phyloP scores from a whole-genome alignment of 2,888 invertebrate genomes.

The Drosophila nigricruria region DNA sequence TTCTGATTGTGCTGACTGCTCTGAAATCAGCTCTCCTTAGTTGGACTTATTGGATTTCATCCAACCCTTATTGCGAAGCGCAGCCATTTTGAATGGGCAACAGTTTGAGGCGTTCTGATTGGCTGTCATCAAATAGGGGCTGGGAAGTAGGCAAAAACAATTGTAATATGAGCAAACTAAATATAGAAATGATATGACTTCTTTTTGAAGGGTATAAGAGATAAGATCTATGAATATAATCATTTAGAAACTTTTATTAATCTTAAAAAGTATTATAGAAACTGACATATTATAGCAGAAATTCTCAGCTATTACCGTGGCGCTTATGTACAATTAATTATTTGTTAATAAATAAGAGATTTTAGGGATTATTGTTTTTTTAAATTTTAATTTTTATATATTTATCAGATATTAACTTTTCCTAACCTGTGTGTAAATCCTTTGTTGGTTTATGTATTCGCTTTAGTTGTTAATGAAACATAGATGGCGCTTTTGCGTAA shows the following conservation, averaged over 20 bases:
- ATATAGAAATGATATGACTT: neutral
- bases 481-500: neutral
- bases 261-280: no score
- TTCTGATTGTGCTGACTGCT: constrained; percentile 40
- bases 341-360: no score
- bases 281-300: neutral
- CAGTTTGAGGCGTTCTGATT: constrained; percentile 72
- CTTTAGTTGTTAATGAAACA: neutral
- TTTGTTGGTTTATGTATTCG: neutral
- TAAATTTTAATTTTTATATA: neutral
- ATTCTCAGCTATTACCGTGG: no score
- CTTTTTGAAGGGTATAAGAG: neutral
- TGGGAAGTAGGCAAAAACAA: neutral
- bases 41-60: constrained; percentile 70
- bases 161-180: neutral
- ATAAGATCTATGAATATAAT: neutral
- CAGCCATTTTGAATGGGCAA: constrained; percentile 80
- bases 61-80: constrained; percentile 49
- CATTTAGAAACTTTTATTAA: no score
- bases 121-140: constrained; percentile 38
- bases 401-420: no score
- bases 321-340: no score
- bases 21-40: constrained; percentile 25
- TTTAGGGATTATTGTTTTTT: no score
- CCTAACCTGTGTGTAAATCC: neutral